Percentiles rank a stretch among this genome's conserved stretches.
Conservation (phyloP, 2,113 vertebrate species). For the Cheirogaleus medius region DNA sequence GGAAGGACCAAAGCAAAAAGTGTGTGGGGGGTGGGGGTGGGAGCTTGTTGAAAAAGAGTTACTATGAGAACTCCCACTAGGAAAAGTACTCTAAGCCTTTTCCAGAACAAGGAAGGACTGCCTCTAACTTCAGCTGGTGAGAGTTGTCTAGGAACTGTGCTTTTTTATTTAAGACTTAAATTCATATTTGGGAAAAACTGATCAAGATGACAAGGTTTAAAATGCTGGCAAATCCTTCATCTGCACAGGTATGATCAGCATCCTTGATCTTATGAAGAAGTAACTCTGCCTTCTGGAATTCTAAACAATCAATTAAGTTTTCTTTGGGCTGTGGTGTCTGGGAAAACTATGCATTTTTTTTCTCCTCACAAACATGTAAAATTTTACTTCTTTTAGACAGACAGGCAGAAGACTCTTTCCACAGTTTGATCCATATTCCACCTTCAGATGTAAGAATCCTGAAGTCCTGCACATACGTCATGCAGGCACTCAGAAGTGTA, state of each 20-base stretch:
- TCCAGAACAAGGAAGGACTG: conserved; percentile 12
- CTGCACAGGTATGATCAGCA: not conserved
- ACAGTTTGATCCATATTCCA: not conserved
- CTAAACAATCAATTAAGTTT: conserved; percentile 4
- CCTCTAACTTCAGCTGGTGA: conserved; percentile 22
- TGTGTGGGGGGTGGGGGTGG: not conserved
- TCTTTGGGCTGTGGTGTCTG: not conserved
- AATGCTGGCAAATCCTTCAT: not conserved
- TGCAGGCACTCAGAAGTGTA: not conserved
- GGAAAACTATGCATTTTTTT: not conserved
- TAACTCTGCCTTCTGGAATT: not conserved
- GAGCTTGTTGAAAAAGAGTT: not conserved
- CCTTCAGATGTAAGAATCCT: not conserved
- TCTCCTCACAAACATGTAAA: not conserved
- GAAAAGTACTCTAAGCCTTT: conserved; percentile 20
- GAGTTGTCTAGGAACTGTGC: conserved; percentile 20
- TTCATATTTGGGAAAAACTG: conserved; percentile 21
- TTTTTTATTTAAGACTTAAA: conserved; percentile 29
- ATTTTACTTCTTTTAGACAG: not conserved
- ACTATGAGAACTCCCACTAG: conserved; percentile 46
- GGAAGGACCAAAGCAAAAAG: conserved; percentile 53
- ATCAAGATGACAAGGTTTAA: conserved; percentile 43
- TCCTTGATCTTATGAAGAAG: not conserved
- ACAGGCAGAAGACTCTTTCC: not conserved
- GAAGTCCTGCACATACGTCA: not conserved